These are phyloP conservation scores for Heterodera schachtii DNA, from an alignment of 1,140 invertebrate genomes.

Conservation along the genomic window DNA sequence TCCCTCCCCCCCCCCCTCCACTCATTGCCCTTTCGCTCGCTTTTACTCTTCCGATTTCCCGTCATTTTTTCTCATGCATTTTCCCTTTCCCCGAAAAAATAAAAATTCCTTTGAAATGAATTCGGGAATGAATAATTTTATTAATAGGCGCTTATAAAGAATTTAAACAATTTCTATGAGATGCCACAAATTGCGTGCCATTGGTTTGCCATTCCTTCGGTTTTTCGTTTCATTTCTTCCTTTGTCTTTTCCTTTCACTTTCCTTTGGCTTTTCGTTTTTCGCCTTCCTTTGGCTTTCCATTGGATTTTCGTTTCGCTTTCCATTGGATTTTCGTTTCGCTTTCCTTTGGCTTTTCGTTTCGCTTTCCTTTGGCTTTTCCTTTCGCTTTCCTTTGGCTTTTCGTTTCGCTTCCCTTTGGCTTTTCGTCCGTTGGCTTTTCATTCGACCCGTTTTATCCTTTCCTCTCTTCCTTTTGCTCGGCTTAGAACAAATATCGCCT, in stretches of 20 bases:
- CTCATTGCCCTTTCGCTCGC: no score
- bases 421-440: background rate
- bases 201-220: background rate
- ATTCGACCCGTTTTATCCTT: conserved; percentile 8
- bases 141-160: background rate
- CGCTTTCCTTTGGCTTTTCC: no score
- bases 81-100: no score
- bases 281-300: no score
- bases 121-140: background rate
- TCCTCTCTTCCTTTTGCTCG: conserved; percentile 3
- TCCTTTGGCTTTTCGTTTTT: no score
- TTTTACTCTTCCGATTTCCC: no score
- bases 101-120: no score
- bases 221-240: background rate
- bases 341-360: no score
- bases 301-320: no score
- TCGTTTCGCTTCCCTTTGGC: background rate
- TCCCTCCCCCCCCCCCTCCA: background rate
- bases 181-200: background rate
- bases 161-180: background rate
- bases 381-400: background rate
- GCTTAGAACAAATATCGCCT: conserved; percentile 42
- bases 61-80: no score
- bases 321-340: no score
- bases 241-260: background rate